Evolutionary conservation across 2,797 vertebrate species (phyloP).

Genomic region (Coracias cyanogaster): DNA sequence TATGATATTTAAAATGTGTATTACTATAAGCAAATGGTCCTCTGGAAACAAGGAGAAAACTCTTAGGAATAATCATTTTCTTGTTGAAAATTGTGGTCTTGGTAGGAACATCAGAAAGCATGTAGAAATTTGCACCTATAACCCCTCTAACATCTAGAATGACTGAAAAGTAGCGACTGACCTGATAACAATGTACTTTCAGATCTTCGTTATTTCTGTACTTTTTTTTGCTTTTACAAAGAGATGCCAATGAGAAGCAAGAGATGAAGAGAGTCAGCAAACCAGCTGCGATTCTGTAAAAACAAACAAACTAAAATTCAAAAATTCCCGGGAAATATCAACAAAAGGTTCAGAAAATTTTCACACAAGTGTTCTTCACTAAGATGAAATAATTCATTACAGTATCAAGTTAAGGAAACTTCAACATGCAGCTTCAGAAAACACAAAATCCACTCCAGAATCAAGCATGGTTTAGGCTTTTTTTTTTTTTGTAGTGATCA

Average conservation of each 20-base stretch:
- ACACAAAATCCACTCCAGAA: background rate
- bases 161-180: slow-evolving; percentile 68
- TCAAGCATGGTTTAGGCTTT: background rate
- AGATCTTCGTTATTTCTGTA: slow-evolving; percentile 73
- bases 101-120: background rate
- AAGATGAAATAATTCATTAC: background rate
- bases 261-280: slow-evolving; percentile 84
- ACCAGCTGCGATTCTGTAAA: slow-evolving; percentile 84
- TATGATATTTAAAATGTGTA: background rate
- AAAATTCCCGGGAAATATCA: background rate
- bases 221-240: slow-evolving; percentile 76
- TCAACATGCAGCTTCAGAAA: background rate
- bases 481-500: no score
- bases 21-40: background rate
- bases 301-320: slow-evolving; percentile 17
- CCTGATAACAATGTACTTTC: slow-evolving; percentile 85
- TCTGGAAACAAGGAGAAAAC: background rate
- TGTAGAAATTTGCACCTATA: background rate
- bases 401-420: background rate
- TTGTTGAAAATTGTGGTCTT: background rate
- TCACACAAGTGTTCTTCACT: background rate
- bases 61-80: background rate
- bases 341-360: background rate
- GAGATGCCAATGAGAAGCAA: slow-evolving; percentile 73
- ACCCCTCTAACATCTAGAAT: background rate